Percentiles rank a stretch among this genome's conserved stretches.
Evolutionary conservation across 2,797 vertebrate genomes (phyloP).

Genomic region (Acrossocheilus wenchowensis): DNA sequence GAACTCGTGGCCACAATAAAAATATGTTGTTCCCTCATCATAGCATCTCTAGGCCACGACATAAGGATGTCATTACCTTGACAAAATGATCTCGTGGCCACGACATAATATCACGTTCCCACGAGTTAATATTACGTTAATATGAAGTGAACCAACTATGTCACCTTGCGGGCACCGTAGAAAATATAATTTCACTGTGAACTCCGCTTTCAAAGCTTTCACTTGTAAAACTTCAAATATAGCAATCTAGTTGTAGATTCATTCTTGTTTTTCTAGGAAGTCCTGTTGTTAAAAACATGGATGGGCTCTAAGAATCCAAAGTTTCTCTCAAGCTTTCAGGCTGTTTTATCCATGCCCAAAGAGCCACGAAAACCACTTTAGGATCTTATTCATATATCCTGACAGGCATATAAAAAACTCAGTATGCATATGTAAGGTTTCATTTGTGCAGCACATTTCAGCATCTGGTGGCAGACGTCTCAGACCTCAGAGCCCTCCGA

Average conservation of each 20-base stretch:
- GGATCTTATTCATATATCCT: background rate
- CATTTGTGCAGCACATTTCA: slow-evolving; percentile 9
- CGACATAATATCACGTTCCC: too few species aligned
- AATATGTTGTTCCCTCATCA: too few species aligned
- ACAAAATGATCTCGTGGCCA: too few species aligned
- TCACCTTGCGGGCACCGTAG: too few species aligned
- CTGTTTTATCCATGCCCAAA: background rate
- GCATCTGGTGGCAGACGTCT: slow-evolving; percentile 4
- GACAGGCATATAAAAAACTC: slow-evolving; percentile 8
- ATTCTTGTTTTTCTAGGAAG: background rate
- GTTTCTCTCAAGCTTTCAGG: background rate
- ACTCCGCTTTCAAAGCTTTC: background rate
- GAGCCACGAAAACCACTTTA: background rate
- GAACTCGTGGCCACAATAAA: too few species aligned
- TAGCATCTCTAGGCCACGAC: too few species aligned
- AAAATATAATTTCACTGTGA: background rate
- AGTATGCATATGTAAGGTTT: slow-evolving; percentile 1
- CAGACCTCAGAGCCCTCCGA: background rate
- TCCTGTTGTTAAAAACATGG: background rate
- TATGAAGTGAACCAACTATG: too few species aligned
- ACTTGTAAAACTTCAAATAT: background rate
- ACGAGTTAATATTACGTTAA: too few species aligned
- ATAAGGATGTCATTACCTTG: too few species aligned
- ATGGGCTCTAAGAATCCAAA: background rate
- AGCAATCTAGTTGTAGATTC: background rate